Evolutionary conservation across 37 sponge, comb jelly and placozoan genomes (phyloP).

Genomic region (Halisarca cf. caerulea): DNA sequence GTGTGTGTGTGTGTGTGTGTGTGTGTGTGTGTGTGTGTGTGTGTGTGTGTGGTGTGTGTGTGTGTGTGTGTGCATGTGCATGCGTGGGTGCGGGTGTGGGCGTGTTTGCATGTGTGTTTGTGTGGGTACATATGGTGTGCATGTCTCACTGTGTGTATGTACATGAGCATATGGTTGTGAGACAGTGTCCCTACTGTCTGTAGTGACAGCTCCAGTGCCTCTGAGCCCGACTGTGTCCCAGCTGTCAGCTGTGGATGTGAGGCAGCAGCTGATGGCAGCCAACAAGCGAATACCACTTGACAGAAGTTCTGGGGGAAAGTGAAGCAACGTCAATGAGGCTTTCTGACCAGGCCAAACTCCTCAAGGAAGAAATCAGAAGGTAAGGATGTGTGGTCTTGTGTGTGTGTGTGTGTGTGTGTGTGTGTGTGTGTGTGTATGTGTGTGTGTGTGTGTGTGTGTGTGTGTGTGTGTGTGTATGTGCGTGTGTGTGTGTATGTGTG

Average conservation of each 20-base stretch:
- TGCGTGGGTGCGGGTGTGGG: neutral
- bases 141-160: no score
- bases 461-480: neutral
- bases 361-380: constrained; percentile 91
- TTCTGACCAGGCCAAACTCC: constrained; percentile 78
- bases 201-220: neutral
- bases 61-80: neutral
- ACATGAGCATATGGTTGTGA: no score
- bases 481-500: constrained; percentile 23
- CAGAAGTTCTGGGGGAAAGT: constrained; percentile 78
- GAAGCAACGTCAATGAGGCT: constrained; percentile 72
- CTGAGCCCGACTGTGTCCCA: constrained; percentile 5
- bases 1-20: neutral
- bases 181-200: no score
- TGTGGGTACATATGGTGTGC: no score
- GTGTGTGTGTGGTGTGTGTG: constrained; percentile 18
- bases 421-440: no score
- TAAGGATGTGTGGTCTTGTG: no score
- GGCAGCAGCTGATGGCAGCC: constrained; percentile 40
- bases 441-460: constrained; percentile 1
- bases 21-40: neutral
- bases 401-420: no score
- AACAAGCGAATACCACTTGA: constrained; percentile 54
- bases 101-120: no score
- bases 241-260: constrained; percentile 9